Evolutionary conservation across 1,140 invertebrate genomes (phyloP), one percentile per base, ranked within the genome.

Genomic region (Camponotus floridanus): DNA sequence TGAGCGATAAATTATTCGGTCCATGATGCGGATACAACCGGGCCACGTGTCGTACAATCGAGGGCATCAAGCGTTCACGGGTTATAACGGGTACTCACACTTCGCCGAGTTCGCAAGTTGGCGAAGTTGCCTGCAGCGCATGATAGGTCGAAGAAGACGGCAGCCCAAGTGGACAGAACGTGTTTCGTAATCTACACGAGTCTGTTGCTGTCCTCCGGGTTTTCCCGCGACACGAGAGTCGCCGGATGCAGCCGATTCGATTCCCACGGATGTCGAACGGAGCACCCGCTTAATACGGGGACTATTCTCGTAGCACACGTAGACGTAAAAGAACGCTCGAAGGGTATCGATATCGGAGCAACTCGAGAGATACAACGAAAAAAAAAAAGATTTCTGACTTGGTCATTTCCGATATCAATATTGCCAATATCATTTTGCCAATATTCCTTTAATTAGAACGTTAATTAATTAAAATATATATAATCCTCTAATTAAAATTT

Each of bases 251-350:
- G 61, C 84, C 67, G 48, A 90, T 33, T 45, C 11, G 65, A 78
- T 89, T 90, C 88, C 85, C 87, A 90, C 88, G 88, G 78, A 89
- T 83, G 65, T 81, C 61, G 68, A 42, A 80, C 80, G 71, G 45
- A 80, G 70, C 42, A 51, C 26, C 31, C 65, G 71, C 45, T 73
- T 79, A 48, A 71, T 71, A 51, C 45, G 42, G 36, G 48, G 51
- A 45, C 36, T 48, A 21, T 57, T 3, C 48, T 70, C 51, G 76
- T 71, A 42, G 26, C 65, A 21, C 64, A 80, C 65, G 36, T 70
- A 80, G 15, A 80, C 64, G 33, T 39, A 45, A 80, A 80, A 80
- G 65, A 36, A 8, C 36, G 65, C 65, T 80, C 65, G 2, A 31
- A 65, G 39, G 18, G 26, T 78, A 78, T 78, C 65, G 48, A 39